A percentile compares a stretch with the other conserved stretches of the same genome.
Evolutionary conservation across 2,797 vertebrate species (phyloP).

Genomic region (Epinephelus coioides): DNA sequence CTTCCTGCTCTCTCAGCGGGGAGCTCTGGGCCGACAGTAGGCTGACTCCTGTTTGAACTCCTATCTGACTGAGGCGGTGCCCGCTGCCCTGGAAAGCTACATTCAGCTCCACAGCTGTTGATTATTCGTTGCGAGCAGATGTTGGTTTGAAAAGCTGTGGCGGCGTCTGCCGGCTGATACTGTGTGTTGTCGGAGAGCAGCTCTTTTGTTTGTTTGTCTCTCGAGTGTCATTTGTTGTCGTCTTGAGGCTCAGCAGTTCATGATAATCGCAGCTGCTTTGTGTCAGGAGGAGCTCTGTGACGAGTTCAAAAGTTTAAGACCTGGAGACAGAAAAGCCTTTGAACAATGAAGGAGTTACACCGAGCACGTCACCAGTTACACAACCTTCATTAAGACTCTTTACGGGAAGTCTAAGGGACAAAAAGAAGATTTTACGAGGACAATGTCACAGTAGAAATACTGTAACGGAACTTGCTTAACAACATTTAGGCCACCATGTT

Average conservation of each 20-base stretch:
- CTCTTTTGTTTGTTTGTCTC: conserved; percentile 18
- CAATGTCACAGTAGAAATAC: too few relatives aligned
- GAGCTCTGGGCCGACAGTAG: not conserved
- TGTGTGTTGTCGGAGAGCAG: not conserved
- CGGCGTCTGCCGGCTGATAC: not conserved
- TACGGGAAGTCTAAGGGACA: not conserved
- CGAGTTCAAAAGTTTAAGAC: conserved; percentile 9
- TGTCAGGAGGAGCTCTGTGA: not conserved
- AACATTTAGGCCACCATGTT: too few relatives aligned
- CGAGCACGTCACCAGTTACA: not conserved
- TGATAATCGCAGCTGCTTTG: not conserved
- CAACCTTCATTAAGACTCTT: not conserved
- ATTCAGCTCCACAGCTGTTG: conserved; percentile 19
- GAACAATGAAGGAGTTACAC: not conserved
- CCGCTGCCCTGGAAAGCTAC: not conserved
- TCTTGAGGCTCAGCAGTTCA: not conserved
- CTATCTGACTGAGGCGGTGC: not conserved
- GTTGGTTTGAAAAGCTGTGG: not conserved
- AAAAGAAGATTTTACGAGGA: too few relatives aligned
- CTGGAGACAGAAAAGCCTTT: not conserved
- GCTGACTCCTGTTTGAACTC: conserved; percentile 39
- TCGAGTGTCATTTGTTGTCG: not conserved
- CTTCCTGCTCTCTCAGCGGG: not conserved
- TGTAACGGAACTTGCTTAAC: too few relatives aligned
- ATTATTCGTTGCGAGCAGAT: conserved; percentile 8